phyloP scores from a whole-genome alignment of 2,797 vertebrate species.

The Myotis pilosus region DNA sequence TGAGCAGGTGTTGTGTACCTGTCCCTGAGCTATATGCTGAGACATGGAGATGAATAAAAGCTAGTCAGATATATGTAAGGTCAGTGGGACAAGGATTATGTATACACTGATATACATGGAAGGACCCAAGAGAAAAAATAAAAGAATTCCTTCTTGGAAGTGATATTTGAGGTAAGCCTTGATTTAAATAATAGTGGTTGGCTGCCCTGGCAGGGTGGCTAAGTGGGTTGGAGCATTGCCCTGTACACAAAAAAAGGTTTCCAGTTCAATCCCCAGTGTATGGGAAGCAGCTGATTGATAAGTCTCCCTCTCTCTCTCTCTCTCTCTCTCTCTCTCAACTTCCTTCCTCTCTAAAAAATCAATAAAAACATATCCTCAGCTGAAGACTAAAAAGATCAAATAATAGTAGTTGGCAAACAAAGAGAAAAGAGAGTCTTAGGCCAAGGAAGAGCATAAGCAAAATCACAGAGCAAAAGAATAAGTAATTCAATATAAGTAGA shows the following conservation, averaged over 20 bases:
- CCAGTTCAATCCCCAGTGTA: neutral
- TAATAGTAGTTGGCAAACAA: neutral
- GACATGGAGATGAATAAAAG: neutral
- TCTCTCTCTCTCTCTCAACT: neutral
- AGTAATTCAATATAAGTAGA: neutral
- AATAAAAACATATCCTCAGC: neutral
- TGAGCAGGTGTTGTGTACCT: neutral
- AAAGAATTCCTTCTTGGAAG: neutral
- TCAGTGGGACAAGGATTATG: neutral
- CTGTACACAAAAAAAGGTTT: neutral
- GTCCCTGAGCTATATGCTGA: neutral
- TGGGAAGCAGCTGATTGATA: neutral
- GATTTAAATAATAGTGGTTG: neutral
- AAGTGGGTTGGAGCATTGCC: neutral
- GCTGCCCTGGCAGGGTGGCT: neutral
- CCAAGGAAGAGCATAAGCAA: neutral
- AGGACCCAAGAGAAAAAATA: neutral
- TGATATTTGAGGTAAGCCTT: neutral
- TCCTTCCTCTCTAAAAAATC: neutral
- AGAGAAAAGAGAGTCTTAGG: neutral
- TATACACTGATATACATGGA: neutral
- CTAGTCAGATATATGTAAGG: neutral
- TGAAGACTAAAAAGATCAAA: neutral
- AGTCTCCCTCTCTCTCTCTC: neutral
- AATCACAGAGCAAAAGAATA: neutral